Base-by-base conservation (phyloP, 37 sponge, comb jelly and placozoan species). In the Corticium candelabrum region DNA sequence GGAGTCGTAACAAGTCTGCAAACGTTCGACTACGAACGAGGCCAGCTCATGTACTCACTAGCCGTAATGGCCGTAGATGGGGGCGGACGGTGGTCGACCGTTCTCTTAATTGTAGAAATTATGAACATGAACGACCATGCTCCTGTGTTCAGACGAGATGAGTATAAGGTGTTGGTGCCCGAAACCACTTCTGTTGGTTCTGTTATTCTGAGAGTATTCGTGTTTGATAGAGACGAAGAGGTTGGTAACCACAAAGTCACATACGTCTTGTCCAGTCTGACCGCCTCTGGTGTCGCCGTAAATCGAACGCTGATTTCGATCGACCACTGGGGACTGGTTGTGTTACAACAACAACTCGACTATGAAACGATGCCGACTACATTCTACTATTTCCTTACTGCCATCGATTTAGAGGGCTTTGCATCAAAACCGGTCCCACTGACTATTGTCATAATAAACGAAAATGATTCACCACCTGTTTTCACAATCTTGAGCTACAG, bases 11-110 rank as follows among this genome's bases (percentile, higher is more conserved):
- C 68, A 1, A 89, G 85, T 36, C 41, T 41, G 3, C 76, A 76
- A 2, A 7, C 75, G 11, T 82, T 89, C 76, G 89, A 89, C 67
- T 78, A 56, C 11, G 89, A 89, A 37, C 27, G n/a, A 7, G 80
- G 80, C 1, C 29, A 27, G 30, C 1, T 1, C n/a, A 5, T 0
- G 34, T 80, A 41, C 40, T 34, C 7, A 31, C 33, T 80, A 34
- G 37, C 36, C n/a, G 35, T 80, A 3, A 11, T 31, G 68, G 80
- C 80, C 32, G 41, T 3, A 37, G 82, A 89, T 83, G 83, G 79
- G 37, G 83, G 86, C 0, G 33, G 68, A 21, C 35, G 74, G 34
- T 33, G 34, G 1, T 38, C 83, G 29, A 7, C 68, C 34, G 36
- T 1, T 11, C 69, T 41, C 37, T 0, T 82, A 2, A 31, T n/a